These are phyloP conservation scores for Morpho achilles DNA, from an alignment of 2,888 invertebrate species.

Conservation along the genomic window DNA sequence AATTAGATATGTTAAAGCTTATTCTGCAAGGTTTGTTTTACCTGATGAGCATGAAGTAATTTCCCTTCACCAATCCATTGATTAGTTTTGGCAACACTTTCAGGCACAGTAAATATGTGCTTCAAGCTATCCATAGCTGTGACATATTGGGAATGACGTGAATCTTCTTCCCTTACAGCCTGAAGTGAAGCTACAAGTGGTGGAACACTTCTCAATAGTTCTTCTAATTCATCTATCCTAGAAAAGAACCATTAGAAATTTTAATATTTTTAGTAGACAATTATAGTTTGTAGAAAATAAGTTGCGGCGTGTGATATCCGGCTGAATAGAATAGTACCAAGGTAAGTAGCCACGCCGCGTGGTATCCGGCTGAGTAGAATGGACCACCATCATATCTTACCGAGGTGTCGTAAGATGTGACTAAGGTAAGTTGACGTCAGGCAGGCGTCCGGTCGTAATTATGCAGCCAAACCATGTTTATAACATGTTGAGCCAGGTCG, in stretches of 20 bases:
- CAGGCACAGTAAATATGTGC: conserved; percentile 98
- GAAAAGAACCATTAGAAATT: conserved; percentile 21
- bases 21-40: conserved; percentile 30
- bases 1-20: too few relatives aligned
- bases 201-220: conserved; percentile 86
- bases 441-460: too few relatives aligned
- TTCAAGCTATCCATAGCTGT: conserved; percentile 99
- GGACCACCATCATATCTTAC: too few relatives aligned
- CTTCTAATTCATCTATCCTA: conserved; percentile 88
- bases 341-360: too few relatives aligned
- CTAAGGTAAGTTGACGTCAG: too few relatives aligned
- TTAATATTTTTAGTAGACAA: neutral
- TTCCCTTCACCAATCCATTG: conserved; percentile 97
- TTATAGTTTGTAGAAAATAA: too few relatives aligned
- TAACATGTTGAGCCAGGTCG: too few relatives aligned
- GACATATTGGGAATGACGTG: conserved; percentile 96
- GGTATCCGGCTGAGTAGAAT: too few relatives aligned
- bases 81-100: conserved; percentile 96
- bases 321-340: too few relatives aligned
- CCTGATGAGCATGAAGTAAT: conserved; percentile 95
- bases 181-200: conserved; percentile 89
- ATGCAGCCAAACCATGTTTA: too few relatives aligned
- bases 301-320: too few relatives aligned
- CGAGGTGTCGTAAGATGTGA: too few relatives aligned
- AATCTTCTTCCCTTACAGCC: conserved; percentile 94